phyloP scores from a whole-genome alignment of 1,140 invertebrate genomes.

The Tyrophagus putrescentiae region DNA sequence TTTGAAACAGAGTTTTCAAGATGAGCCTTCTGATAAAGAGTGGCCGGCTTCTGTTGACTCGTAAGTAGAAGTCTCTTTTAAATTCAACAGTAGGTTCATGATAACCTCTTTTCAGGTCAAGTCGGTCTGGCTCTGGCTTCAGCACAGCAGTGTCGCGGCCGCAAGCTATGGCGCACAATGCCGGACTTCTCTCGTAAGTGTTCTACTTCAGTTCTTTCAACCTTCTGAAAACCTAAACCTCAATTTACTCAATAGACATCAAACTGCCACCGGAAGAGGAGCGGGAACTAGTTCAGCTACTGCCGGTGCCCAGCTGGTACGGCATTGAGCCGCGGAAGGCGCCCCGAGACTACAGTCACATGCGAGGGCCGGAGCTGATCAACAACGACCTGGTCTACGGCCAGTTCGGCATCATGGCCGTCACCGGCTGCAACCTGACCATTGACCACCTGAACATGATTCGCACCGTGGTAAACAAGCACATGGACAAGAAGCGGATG shows the following conservation, averaged over 20 bases:
- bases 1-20: neutral
- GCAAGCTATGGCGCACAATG: slow-evolving; percentile 11
- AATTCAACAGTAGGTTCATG: neutral
- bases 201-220: neutral
- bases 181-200: slow-evolving; percentile 13
- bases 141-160: slow-evolving; percentile 4
- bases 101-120: neutral
- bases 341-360: slow-evolving; percentile 57
- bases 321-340: slow-evolving; percentile 51
- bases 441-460: slow-evolving; percentile 75
- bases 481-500: slow-evolving; percentile 58
- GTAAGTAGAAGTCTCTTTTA: slow-evolving; percentile 3
- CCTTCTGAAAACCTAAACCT: neutral
- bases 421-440: slow-evolving; percentile 61
- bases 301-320: slow-evolving; percentile 54
- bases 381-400: slow-evolving; percentile 69
- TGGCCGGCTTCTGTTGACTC: neutral
- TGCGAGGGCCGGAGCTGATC: slow-evolving; percentile 71
- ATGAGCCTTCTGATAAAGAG: neutral
- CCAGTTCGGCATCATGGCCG: slow-evolving; percentile 76
- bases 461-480: slow-evolving; percentile 53
- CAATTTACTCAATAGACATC: slow-evolving; percentile 41
- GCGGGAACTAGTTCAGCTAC: slow-evolving; percentile 47
- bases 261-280: slow-evolving; percentile 48
- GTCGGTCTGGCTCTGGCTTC: neutral